Conservation (phyloP, 2,113 vertebrate species). For the Euleptes europaea region DNA sequence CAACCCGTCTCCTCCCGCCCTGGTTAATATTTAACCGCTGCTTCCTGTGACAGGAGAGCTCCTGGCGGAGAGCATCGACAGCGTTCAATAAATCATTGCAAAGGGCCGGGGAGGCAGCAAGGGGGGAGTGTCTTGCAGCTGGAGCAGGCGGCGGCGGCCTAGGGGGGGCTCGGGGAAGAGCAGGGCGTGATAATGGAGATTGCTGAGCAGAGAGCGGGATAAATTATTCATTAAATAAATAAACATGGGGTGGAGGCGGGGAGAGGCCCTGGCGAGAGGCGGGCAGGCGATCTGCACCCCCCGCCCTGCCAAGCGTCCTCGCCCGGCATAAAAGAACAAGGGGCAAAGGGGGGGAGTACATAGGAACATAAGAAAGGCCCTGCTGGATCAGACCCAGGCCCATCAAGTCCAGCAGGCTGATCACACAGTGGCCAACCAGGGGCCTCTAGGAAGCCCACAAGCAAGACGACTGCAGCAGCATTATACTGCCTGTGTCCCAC, state of each 20-base stretch:
- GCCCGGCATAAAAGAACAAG: no score
- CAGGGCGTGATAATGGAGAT: constrained; percentile 27
- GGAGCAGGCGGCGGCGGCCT: background rate
- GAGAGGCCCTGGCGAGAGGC: constrained; percentile 54
- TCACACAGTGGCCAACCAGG: no score
- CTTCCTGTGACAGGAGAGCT: constrained; percentile 59
- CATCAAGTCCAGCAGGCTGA: no score
- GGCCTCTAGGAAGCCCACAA: no score
- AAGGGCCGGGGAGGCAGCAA: constrained; percentile 34
- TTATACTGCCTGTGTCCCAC: no score
- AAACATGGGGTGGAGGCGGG: constrained; percentile 69
- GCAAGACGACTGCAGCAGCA: no score
- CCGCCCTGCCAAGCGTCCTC: constrained; percentile 8
- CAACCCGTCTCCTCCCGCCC: background rate
- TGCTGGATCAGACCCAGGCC: no score
- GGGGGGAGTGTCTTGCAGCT: constrained; percentile 14
- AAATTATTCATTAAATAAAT: constrained; percentile 85
- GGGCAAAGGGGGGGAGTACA: no score
- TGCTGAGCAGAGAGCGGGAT: constrained; percentile 58
- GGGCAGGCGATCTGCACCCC: constrained; percentile 69
- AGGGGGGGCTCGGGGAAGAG: background rate
- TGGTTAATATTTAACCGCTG: constrained; percentile 60
- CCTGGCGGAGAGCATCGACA: constrained; percentile 60
- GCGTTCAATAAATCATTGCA: constrained; percentile 73
- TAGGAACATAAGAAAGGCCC: no score